phyloP scores from a whole-genome alignment of 1,140 invertebrate species.

The Drosophila mojavensis region DNA sequence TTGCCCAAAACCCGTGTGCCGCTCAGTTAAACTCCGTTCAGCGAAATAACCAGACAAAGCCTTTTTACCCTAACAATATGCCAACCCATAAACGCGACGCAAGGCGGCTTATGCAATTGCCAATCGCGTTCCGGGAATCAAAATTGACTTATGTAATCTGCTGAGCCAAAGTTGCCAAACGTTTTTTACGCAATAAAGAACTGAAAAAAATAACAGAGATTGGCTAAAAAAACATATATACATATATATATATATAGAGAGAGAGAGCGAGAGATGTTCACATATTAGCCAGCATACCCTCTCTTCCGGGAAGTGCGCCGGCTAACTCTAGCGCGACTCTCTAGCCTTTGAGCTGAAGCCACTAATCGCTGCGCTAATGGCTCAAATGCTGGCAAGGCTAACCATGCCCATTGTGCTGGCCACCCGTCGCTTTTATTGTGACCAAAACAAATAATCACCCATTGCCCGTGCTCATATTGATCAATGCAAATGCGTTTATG shows the following conservation, averaged over 20 bases:
- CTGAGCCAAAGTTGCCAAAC: constrained; percentile 14
- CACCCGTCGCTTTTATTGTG: constrained; percentile 78
- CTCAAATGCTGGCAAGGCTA: constrained; percentile 50
- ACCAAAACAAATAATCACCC: constrained; percentile 82
- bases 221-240: constrained; percentile 14
- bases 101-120: constrained; percentile 26
- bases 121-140: constrained; percentile 26
- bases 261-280: too few relatives aligned
- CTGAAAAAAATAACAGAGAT: neutral
- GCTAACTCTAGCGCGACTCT: constrained; percentile 43
- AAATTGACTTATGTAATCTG: constrained; percentile 35
- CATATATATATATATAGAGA: too few relatives aligned
- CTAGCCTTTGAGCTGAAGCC: constrained; percentile 13
- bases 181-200: constrained; percentile 49
- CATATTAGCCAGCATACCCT: neutral
- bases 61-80: constrained; percentile 14
- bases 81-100: constrained; percentile 8
- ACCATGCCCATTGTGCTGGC: constrained; percentile 61
- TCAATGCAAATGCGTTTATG: constrained; percentile 70
- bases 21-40: neutral
- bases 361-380: constrained; percentile 74
- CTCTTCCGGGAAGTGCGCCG: constrained; percentile 47
- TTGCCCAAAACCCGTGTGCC: constrained; percentile 10
- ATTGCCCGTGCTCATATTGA: constrained; percentile 68
- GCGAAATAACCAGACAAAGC: constrained; percentile 31